Conservation (phyloP, 1,140 invertebrate genomes). For the Rhopalosiphum padi region DNA sequence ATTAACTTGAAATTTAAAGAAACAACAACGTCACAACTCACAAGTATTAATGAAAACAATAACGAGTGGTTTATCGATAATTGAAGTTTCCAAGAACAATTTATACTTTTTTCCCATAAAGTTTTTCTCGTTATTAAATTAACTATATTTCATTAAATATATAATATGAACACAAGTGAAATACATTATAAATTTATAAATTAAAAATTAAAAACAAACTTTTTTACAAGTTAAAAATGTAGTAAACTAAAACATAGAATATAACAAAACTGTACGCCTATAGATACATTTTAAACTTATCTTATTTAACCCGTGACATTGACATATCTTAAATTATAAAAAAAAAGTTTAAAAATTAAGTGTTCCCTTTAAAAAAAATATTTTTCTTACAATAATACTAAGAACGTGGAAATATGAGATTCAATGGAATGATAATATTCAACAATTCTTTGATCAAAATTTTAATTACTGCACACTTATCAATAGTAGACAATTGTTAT, state of each 20-base stretch:
- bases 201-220: neutral
- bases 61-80: neutral
- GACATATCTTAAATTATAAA: neutral
- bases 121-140: neutral
- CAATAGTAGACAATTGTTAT: neutral
- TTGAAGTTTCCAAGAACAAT: neutral
- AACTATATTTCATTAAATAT: neutral
- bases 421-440: neutral
- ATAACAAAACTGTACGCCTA: neutral
- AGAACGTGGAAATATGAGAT: neutral
- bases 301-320: neutral
- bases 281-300: neutral
- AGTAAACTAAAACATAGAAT: neutral
- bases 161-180: neutral
- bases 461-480: neutral
- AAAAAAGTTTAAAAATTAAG: neutral
- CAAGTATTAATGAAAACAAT: slow-evolving; percentile 5
- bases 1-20: neutral
- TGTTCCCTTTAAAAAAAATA: neutral
- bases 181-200: neutral
- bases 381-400: neutral
- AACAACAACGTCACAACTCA: neutral
- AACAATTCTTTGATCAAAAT: neutral
- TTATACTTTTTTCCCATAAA: neutral
- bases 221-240: neutral